phyloP scores from a whole-genome alignment of 1,140 invertebrate genomes.

The Musca vetustissima region DNA sequence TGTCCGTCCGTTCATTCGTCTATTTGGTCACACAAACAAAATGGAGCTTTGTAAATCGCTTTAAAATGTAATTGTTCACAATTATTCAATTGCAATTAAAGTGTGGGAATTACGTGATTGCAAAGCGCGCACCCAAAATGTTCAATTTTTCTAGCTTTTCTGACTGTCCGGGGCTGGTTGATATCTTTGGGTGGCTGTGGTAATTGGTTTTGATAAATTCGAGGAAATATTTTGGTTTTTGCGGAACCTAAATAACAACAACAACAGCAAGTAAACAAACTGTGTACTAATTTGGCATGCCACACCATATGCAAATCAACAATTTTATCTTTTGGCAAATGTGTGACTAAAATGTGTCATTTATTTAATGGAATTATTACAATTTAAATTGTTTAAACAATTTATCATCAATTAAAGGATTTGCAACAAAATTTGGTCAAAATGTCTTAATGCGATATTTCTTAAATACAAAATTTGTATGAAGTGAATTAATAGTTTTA shows the following conservation, averaged over 20 bases:
- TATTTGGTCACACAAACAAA: not conserved
- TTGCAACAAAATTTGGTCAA: too few relatives aligned
- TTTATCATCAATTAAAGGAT: not conserved
- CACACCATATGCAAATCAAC: too few relatives aligned
- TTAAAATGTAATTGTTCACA: constrained; percentile 18
- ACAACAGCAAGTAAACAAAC: too few relatives aligned
- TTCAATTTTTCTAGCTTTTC: too few relatives aligned
- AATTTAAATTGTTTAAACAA: not conserved
- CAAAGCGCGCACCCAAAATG: too few relatives aligned
- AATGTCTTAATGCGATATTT: too few relatives aligned
- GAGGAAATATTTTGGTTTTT: constrained; percentile 11
- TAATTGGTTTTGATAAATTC: constrained; percentile 25
- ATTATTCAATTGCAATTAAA: constrained; percentile 23
- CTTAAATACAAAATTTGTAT: too few relatives aligned
- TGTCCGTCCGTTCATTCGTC: not conserved
- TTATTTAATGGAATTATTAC: constrained; percentile 5
- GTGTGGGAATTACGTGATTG: constrained; percentile 15
- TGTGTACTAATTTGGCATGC: too few relatives aligned
- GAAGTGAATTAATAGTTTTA: not conserved
- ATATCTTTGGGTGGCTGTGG: not conserved
- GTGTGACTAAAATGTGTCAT: constrained; percentile 14
- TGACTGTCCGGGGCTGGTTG: too few relatives aligned
- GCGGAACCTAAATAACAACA: too few relatives aligned
- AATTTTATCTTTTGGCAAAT: not conserved
- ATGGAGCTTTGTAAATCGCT: constrained; percentile 8